A percentile compares a stretch with the other conserved stretches of the same genome.
Conservation (phyloP, 2,797 vertebrate species). For the Cetoscarus ocellatus region DNA sequence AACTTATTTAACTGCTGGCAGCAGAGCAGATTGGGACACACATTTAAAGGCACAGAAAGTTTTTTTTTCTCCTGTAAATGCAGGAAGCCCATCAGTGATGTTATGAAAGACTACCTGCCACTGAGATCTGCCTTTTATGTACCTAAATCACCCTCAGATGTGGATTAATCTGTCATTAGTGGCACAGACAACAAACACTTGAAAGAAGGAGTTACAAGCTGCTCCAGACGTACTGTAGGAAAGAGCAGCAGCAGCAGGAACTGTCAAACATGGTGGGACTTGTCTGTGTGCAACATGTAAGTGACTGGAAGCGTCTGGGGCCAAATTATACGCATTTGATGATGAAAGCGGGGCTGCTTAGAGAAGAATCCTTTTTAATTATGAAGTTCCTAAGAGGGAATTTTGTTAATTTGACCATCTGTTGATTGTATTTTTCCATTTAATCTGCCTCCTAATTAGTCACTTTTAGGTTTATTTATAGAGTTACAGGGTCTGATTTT, state of each 20-base stretch:
- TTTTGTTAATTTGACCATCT: constrained; percentile 25
- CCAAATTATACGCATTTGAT: constrained; percentile 66
- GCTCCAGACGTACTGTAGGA: constrained; percentile 39
- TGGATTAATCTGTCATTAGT: constrained; percentile 78
- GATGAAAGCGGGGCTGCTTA: constrained; percentile 58
- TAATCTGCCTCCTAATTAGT: constrained; percentile 11
- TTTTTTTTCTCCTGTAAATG: constrained; percentile 31
- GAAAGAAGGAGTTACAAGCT: constrained; percentile 35
- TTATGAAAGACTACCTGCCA: constrained; percentile 57
- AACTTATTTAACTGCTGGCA: no score
- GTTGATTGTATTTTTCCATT: constrained; percentile 6
- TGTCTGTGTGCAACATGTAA: constrained; percentile 50
- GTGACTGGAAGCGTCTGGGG: constrained; percentile 56
- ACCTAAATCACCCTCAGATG: constrained; percentile 61
- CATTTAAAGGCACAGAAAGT: no score
- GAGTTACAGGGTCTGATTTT: not conserved
- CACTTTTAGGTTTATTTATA: constrained; percentile 6
- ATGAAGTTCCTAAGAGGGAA: constrained; percentile 19
- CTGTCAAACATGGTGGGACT: constrained; percentile 73
- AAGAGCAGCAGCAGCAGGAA: constrained; percentile 39
- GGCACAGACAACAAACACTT: constrained; percentile 69
- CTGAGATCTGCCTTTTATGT: constrained; percentile 57
- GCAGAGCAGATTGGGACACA: no score
- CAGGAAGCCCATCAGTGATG: constrained; percentile 47
- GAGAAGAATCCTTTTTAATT: constrained; percentile 36